Evolutionary conservation across 2,113 vertebrate species (phyloP).

Genomic region (Pachycephala philippinensis): DNA sequence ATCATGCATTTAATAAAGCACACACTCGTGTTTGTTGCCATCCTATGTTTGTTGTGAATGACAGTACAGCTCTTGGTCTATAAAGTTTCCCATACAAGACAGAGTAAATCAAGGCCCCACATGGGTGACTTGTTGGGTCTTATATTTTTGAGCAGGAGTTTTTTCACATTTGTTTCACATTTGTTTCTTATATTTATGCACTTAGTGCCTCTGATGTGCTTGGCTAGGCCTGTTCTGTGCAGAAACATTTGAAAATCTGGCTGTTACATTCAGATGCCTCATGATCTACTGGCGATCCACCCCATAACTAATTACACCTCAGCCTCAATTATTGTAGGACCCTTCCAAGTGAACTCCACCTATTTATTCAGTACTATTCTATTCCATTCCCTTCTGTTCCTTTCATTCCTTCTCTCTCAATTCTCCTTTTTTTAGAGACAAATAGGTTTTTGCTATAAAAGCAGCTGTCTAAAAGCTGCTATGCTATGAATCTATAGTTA

Average conservation of each 20-base stretch:
- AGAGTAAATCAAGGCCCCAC: background rate
- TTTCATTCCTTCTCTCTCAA: background rate
- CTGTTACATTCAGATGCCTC: background rate
- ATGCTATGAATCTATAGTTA: background rate
- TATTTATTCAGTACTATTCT: background rate
- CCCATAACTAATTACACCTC: background rate
- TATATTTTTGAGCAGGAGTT: background rate
- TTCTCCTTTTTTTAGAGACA: background rate
- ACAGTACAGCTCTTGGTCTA: background rate
- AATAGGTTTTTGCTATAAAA: background rate
- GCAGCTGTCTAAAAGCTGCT: background rate
- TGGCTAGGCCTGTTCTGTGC: background rate
- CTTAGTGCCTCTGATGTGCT: fast-evolving
- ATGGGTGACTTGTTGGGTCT: background rate
- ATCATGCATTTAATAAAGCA: background rate
- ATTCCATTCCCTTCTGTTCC: background rate
- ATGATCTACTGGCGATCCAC: background rate
- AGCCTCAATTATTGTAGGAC: background rate
- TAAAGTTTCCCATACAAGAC: background rate
- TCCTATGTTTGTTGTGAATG: background rate
- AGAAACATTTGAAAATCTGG: background rate
- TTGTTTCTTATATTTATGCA: background rate
- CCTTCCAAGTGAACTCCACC: background rate
- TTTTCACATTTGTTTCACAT: background rate
- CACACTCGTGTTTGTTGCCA: background rate